phyloP scores from a whole-genome alignment of 1,140 invertebrate species.

The Lerema accius region DNA sequence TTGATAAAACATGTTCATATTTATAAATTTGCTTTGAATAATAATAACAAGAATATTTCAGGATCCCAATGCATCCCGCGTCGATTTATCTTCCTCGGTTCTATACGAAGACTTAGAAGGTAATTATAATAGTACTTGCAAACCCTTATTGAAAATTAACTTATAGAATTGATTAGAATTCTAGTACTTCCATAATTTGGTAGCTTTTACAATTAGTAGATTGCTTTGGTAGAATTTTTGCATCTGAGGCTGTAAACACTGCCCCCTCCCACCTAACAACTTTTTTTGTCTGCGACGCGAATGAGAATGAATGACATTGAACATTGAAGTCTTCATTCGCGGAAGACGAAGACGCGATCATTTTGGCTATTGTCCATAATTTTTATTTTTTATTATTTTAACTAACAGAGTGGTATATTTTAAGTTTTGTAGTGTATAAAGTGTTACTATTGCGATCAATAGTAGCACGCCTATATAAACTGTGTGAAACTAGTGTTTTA shows the following conservation, averaged over 20 bases:
- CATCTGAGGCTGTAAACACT: conserved; percentile 31
- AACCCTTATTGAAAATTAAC: no score
- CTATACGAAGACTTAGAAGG: conserved; percentile 63
- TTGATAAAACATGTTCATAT: conserved; percentile 12
- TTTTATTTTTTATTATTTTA: conserved; percentile 76
- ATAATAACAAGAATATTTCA: conserved; percentile 42
- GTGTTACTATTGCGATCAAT: conserved; percentile 50
- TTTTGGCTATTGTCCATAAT: conserved; percentile 63
- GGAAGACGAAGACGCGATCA: conserved; percentile 60
- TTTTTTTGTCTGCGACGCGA: conserved; percentile 9
- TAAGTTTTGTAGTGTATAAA: conserved; percentile 50
- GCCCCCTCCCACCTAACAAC: conserved; percentile 1
- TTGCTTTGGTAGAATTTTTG: conserved; percentile 15
- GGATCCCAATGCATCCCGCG: conserved; percentile 58
- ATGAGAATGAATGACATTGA: conserved; percentile 31
- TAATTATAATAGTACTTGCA: conserved; percentile 38
- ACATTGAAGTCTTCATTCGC: conserved; percentile 44
- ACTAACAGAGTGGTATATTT: conserved; percentile 45
- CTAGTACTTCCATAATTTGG: no score
- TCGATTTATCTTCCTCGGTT: conserved; percentile 55
- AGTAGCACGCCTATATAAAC: conserved; percentile 60
- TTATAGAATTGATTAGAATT: no score
- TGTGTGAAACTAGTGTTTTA: conserved; percentile 59
- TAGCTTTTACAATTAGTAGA: conserved; percentile 2
- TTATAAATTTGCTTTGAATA: conserved; percentile 14